phyloP scores from a whole-genome alignment of 2,113 vertebrate species.

The Actinemys pallida region DNA sequence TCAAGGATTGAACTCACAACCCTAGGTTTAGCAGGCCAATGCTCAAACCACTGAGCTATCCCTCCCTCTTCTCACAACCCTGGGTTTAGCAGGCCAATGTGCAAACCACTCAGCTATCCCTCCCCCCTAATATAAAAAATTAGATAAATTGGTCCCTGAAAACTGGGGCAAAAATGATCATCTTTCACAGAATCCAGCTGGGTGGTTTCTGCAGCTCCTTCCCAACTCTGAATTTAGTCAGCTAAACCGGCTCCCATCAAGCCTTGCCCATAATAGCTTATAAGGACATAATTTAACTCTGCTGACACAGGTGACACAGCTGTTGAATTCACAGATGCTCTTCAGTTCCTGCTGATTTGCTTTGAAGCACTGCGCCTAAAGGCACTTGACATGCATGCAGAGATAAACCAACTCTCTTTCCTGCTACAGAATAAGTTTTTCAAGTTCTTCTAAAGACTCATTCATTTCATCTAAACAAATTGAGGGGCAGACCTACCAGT shows the following conservation, averaged over 20 bases:
- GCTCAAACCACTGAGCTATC: too few relatives aligned
- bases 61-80: too few relatives aligned
- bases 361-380: neutral
- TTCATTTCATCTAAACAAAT: neutral
- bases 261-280: neutral
- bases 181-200: slow-evolving; percentile 3
- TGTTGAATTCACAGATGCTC: neutral
- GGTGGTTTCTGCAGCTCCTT: neutral
- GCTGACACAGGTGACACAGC: accelerated
- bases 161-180: neutral
- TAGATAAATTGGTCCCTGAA: neutral
- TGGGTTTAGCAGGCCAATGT: too few relatives aligned
- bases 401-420: neutral
- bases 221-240: neutral
- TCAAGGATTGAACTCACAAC: too few relatives aligned
- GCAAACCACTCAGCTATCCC: too few relatives aligned
- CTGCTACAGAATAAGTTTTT: neutral
- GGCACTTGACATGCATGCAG: neutral
- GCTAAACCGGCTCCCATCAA: neutral
- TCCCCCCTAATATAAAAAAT: neutral
- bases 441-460: neutral
- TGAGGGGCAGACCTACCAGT: neutral
- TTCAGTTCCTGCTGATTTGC: neutral
- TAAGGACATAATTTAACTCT: neutral
- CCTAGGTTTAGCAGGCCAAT: too few relatives aligned